Conservation (phyloP, 1,140 invertebrate genomes). For the Trinorchestia longiramus region DNA sequence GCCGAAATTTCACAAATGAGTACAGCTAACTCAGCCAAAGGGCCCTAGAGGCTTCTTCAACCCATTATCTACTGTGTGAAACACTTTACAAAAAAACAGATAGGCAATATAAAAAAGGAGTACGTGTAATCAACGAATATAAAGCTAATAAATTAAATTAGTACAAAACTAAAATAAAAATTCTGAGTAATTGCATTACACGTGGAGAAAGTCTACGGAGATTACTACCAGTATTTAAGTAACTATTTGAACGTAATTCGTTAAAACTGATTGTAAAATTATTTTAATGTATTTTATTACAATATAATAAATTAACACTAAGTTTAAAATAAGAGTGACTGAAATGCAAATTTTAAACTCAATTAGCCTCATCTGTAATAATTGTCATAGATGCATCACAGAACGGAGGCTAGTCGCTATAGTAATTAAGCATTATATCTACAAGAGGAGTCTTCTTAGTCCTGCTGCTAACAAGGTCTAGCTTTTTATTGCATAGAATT, state of each 20-base stretch:
- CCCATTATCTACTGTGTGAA: not conserved
- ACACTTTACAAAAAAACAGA: too few species aligned
- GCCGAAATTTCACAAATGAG: not conserved
- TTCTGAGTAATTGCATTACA: not conserved
- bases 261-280: not conserved
- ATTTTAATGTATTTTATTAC: not conserved
- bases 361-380: not conserved
- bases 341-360: not conserved
- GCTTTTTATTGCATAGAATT: not conserved
- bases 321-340: not conserved
- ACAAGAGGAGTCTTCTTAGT: not conserved
- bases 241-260: not conserved
- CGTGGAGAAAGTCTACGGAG: not conserved
- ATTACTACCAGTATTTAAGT: not conserved
- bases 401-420: not conserved
- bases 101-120: too few species aligned
- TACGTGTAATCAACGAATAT: not conserved
- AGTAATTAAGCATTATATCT: not conserved
- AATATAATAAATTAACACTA: not conserved
- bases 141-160: not conserved
- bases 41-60: not conserved
- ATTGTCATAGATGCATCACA: not conserved
- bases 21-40: not conserved
- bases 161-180: not conserved
- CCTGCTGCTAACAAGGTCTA: not conserved